Conservation (phyloP, 2,113 vertebrate genomes). For the Notechis scutatus region DNA sequence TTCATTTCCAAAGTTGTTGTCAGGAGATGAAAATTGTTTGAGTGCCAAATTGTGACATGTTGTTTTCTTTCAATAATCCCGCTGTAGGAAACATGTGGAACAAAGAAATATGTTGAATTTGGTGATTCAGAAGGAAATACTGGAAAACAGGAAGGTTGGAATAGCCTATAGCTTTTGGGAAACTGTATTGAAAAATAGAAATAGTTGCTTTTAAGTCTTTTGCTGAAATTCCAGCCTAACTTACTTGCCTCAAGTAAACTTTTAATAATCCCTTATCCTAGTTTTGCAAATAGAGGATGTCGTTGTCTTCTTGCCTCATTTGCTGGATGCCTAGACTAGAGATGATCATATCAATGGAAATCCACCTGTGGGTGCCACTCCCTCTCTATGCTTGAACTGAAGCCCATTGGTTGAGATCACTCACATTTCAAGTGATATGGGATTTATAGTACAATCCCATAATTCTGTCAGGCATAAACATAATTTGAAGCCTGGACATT, state of each 20-base stretch:
- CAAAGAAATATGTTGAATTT: not conserved
- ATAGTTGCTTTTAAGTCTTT: not conserved
- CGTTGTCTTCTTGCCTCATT: not conserved
- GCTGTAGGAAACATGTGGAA: not conserved
- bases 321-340: not conserved
- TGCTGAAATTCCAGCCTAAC: not conserved
- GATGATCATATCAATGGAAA: not conserved
- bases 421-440: not conserved
- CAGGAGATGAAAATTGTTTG: not conserved
- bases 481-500: not conserved
- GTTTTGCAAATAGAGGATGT: not conserved
- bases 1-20: not conserved
- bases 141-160: not conserved
- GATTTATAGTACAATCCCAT: not conserved
- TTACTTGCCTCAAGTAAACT: not conserved
- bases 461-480: not conserved
- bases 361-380: not conserved
- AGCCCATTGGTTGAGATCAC: not conserved
- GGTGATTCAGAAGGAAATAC: not conserved
- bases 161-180: not conserved
- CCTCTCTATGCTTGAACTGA: not conserved
- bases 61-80: not conserved
- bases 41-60: not conserved
- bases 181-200: not conserved
- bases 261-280: not conserved